These are phyloP conservation scores for Amphilophus citrinellus DNA, from an alignment of 2,113 vertebrate species.

Conservation along the genomic window DNA sequence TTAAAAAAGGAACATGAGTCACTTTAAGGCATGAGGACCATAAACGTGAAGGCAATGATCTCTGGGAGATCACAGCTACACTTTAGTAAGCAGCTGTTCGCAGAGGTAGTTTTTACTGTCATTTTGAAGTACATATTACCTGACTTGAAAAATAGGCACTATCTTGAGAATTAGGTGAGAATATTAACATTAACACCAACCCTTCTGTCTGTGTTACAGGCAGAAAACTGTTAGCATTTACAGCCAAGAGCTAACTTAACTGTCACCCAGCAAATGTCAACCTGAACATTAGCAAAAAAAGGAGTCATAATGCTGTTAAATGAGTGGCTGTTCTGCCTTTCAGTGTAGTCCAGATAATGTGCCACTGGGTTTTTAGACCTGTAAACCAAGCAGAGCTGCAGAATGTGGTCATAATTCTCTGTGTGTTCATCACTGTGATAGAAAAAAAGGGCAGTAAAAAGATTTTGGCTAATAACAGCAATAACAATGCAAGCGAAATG, in stretches of 20 bases:
- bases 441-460: background rate
- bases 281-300: conserved; percentile 4
- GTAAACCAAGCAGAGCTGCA: background rate
- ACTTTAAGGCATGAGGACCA: background rate
- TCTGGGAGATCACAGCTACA: background rate
- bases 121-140: background rate
- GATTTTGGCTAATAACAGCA: background rate
- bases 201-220: background rate
- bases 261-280: background rate
- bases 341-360: background rate
- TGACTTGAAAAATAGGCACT: background rate
- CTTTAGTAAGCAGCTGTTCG: background rate
- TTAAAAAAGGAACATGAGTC: background rate
- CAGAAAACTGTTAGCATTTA: background rate
- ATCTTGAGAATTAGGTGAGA: background rate
- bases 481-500: background rate
- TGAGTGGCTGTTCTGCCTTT: background rate
- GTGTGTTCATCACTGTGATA: background rate
- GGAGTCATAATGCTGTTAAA: background rate
- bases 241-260: background rate
- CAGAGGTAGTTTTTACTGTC: background rate
- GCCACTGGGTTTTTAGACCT: background rate
- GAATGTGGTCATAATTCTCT: background rate
- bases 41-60: background rate
- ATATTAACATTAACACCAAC: background rate